Base-by-base conservation (phyloP, 2,888 invertebrate genomes). In the Xiphydria camelus region DNA sequence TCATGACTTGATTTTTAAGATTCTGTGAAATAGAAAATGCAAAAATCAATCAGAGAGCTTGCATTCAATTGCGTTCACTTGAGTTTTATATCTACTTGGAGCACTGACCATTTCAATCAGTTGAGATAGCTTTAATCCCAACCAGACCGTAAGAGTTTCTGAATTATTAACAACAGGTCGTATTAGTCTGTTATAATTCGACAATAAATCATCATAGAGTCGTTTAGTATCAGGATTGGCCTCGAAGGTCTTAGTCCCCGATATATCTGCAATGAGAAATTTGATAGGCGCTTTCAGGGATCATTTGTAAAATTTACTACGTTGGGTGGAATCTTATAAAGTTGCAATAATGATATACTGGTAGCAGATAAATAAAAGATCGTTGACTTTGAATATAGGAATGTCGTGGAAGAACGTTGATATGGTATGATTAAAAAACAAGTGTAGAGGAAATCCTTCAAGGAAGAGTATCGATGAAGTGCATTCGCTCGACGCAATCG, bases 191-290 rank as follows among this genome's bases (percentile, higher is more conserved):
- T 98, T 98, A 76, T 97, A 97, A 78, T 95, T 94, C 66, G 92
- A 91, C 35, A 99, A 83, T 39, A 98, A 82, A 75, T 98, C 96
- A 74, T 98, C 96, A 73, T 96, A 98, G 0, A 98, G 84, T 17
- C 97, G 82, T 73, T 96, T 95, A 0, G 96, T 92, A 67, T 94
- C 93, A 9, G 94, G 94, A 77, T 94, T 95, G 0, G 91, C 93
- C 77, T 92, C 91, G 50, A 80, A 75, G 39, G 54, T 66, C 53
- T 65, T 70, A 42, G 56, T 36, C n/a, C 53, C 55, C 9, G 54
- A 38, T 41, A 56, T 57, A 48, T 63, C 73, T 73, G 21, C 33
- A 62, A 55, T 12, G 4, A 7, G 15, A 12, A n/a, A n/a, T n/a
- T n/a, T n/a, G n/a, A n/a, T n/a, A n/a, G n/a, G n/a, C n/a, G n/a